Conservation (phyloP, 2,888 invertebrate species). For the Rhodophaea formosa region DNA sequence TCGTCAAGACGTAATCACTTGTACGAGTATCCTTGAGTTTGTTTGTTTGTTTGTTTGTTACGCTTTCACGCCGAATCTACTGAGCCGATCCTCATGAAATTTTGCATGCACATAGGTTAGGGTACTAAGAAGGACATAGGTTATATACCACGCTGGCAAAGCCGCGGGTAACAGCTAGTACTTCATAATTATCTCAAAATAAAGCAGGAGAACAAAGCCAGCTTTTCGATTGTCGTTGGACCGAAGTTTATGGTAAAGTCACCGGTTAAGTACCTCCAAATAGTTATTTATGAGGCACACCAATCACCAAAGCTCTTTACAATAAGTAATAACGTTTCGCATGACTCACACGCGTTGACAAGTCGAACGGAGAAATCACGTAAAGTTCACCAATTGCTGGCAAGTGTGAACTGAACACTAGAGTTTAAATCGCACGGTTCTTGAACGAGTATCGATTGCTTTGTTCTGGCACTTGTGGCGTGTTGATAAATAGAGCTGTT, state of each 20-base stretch:
- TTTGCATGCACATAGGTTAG: too few relatives aligned
- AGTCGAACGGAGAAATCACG: conserved; percentile 34
- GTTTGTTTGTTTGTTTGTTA: too few relatives aligned
- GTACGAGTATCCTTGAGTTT: too few relatives aligned
- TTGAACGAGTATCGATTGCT: neutral
- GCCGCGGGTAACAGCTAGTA: too few relatives aligned
- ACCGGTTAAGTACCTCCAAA: conserved; percentile 33
- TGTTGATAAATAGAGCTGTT: neutral
- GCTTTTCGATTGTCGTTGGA: neutral
- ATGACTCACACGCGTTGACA: conserved; percentile 48
- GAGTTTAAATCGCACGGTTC: neutral
- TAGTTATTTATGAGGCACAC: conserved; percentile 50
- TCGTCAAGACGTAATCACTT: too few relatives aligned
- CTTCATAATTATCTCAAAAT: too few relatives aligned
- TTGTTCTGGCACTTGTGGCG: neutral
- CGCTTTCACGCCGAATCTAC: too few relatives aligned
- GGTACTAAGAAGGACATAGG: too few relatives aligned
- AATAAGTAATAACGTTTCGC: conserved; percentile 42
- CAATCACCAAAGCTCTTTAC: conserved; percentile 45
- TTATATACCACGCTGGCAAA: too few relatives aligned
- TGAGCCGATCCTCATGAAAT: too few relatives aligned
- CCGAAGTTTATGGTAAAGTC: neutral
- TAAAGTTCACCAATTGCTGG: conserved; percentile 36
- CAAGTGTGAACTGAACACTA: neutral
- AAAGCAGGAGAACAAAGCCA: conserved; percentile 3